Evolutionary conservation across 2,888 invertebrate species (phyloP), one percentile per base, ranked within the genome.

Genomic region (Leptinotarsa tumamoca): DNA sequence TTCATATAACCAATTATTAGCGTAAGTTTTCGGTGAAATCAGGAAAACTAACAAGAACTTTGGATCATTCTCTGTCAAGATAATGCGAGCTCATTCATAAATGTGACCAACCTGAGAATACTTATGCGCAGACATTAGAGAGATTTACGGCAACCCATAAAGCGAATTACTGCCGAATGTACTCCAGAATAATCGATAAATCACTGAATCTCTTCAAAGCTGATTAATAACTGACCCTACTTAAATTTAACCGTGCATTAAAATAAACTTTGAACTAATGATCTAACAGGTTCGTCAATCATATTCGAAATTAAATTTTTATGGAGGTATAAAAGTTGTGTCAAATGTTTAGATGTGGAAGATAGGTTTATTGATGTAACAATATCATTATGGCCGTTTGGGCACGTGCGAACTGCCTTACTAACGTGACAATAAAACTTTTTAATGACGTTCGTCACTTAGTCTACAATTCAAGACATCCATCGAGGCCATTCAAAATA

Each of bases 311-410:
- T 88, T 86, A 88, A 87, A 88, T 87, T 87, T 88, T 88, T 88
- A 88, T 87, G 85, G 87, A 85, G 86, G 81, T 87, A 87, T 88
- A 88, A 88, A 87, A 87, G 85, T 85, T 84, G 85, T 86, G 87
- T 87, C 87, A 87, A 87, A 87, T 86, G 86, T 86, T 87, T 86
- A 86, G 86, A 87, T 87, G 86, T 85, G 81, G 82, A 82, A 87
- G 87, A 87, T 87, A 86, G 86, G 87, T 88, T 88, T 88, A 88
- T 88, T 88, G 88, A 87, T 87, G 87, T 88, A 87, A 88, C 87
- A 87, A 87, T 88, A 88, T 88, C 87, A 87, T 88, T 88, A 88
- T 86, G 84, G 86, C 83, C 84, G 84, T 84, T 87, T 87, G 83
- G 85, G 85, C 87, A 86, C 88, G 87, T 88, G 88, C 87, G 86